Evolutionary conservation across 37 sponge, comb jelly and placozoan genomes (phyloP).

Genomic region (Haliclona indistincta): DNA sequence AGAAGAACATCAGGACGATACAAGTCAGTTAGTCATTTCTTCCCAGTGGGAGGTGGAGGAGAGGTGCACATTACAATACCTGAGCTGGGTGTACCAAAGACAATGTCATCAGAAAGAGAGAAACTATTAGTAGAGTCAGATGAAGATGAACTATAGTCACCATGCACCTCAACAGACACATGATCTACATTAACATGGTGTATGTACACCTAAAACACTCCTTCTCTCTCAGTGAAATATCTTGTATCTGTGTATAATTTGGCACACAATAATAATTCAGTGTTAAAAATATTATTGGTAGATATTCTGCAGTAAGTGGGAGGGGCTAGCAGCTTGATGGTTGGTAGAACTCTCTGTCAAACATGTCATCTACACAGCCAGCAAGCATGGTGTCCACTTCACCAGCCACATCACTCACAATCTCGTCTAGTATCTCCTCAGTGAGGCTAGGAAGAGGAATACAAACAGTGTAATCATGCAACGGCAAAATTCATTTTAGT

Average conservation of each 20-base stretch:
- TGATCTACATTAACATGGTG: too few species aligned
- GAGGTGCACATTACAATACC: constrained; percentile 26
- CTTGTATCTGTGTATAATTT: too few species aligned
- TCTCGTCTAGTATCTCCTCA: constrained; percentile 39
- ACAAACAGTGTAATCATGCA: neutral
- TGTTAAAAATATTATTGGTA: too few species aligned
- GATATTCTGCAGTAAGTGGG: too few species aligned
- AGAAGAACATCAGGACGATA: constrained; percentile 19
- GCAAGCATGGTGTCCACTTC: constrained; percentile 41
- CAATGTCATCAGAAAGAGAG: constrained; percentile 43
- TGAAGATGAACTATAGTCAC: constrained; percentile 56
- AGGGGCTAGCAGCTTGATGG: too few species aligned
- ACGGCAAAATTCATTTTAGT: neutral
- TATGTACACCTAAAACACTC: too few species aligned
- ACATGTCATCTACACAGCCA: constrained; percentile 26
- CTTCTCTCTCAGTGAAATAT: too few species aligned
- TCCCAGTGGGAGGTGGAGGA: constrained; percentile 5
- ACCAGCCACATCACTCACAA: constrained; percentile 18
- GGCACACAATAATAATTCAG: too few species aligned
- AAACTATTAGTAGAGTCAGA: constrained; percentile 43
- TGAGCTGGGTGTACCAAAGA: constrained; percentile 54
- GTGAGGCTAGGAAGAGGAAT: constrained; percentile 17
- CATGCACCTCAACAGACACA: too few species aligned
- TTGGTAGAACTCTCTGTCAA: constrained; percentile 23
- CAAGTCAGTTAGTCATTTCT: constrained; percentile 51